A percentile compares a stretch with the other conserved stretches of the same genome.
Conservation (phyloP, 2,113 vertebrate species). For the Rhinolophus ferrumequinum region DNA sequence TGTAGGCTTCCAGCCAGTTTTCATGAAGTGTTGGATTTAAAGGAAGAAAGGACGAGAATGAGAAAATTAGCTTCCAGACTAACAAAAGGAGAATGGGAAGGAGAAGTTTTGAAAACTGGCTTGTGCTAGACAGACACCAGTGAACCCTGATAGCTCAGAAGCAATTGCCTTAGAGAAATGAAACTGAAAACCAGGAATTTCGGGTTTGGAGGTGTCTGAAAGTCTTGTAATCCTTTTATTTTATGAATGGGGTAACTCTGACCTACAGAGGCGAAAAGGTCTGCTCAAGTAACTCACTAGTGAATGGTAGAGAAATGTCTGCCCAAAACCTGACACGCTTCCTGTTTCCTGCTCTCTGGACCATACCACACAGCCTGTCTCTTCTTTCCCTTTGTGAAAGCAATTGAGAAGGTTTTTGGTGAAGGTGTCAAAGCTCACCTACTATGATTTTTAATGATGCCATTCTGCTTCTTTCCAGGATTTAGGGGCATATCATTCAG, state of each 20-base stretch:
- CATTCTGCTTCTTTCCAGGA: not conserved
- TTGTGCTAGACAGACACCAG: not conserved
- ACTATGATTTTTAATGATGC: not conserved
- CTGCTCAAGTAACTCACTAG: not conserved
- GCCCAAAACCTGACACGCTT: not conserved
- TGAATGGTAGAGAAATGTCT: not conserved
- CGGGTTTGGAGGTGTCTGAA: not conserved
- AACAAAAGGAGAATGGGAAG: not conserved
- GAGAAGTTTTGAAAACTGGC: conserved; percentile 52
- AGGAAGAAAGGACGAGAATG: conserved; percentile 32
- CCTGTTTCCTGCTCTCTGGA: not conserved
- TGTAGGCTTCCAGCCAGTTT: conserved; percentile 57
- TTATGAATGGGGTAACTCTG: not conserved
- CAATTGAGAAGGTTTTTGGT: not conserved
- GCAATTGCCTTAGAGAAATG: conserved; percentile 13
- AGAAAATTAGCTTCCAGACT: conserved; percentile 5
- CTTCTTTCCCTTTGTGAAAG: not conserved
- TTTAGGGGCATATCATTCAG: not conserved
- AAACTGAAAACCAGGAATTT: conserved; percentile 2
- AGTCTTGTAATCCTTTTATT: not conserved
- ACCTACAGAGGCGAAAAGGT: not conserved
- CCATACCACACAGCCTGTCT: not conserved
- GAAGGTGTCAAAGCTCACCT: not conserved
- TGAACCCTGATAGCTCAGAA: not conserved
- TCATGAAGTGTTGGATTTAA: conserved; percentile 46